phyloP scores from a whole-genome alignment of 2,113 vertebrate genomes.

The human region GRCh38 chr12:38994501-38995000 shows the following conservation, averaged over 20 bases:
- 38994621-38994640: background rate
- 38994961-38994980: background rate
- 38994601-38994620: background rate
- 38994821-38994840: conserved; percentile 86
- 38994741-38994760: background rate
- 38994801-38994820: conserved; percentile 68
- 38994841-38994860: conserved; percentile 94
- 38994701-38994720: background rate
- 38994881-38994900: conserved; percentile 91
- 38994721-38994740: background rate
- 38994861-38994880: conserved; percentile 92
- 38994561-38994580: background rate
- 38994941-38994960: conserved; percentile 74
- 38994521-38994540: background rate
- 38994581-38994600: background rate
- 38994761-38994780: background rate
- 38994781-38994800: background rate
- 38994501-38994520: background rate
- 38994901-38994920: conserved; percentile 88
- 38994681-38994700: background rate
- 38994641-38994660: background rate
- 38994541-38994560: background rate
- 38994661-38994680: background rate
- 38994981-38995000: background rate
- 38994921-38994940: conserved; percentile 90